A percentile compares a stretch with the other conserved stretches of the same genome.
Conservation (phyloP, 2,888 invertebrate genomes). For the Allacma fusca region DNA sequence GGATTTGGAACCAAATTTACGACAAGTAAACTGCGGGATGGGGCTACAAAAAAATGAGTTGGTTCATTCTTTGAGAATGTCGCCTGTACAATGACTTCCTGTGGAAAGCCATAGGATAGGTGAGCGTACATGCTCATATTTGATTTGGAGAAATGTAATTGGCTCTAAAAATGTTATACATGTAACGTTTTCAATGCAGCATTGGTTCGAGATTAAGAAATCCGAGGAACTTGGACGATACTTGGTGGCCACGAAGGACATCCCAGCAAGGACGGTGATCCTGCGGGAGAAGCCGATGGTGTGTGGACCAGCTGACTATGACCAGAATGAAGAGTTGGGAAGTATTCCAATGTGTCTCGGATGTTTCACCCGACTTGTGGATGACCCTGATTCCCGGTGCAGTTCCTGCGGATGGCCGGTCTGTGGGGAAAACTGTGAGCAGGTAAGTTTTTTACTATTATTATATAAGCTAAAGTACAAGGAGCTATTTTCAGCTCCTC, state of each 20-base stretch:
- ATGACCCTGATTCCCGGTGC: neutral
- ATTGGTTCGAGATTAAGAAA: constrained; percentile 47
- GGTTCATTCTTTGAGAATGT: too few species aligned
- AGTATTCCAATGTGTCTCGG: constrained; percentile 54
- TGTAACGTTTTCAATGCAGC: neutral
- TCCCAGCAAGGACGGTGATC: constrained; percentile 50
- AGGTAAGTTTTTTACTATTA: neutral
- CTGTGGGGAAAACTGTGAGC: neutral
- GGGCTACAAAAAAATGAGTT: too few species aligned
- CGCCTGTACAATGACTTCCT: too few species aligned
- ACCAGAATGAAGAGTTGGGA: constrained; percentile 42
- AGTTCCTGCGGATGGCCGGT: constrained; percentile 10
- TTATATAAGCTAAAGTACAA: too few species aligned
- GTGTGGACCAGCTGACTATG: constrained; percentile 52
- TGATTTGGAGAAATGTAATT: too few species aligned
- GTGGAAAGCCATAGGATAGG: too few species aligned
- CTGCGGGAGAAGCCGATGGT: constrained; percentile 52
- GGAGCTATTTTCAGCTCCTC: too few species aligned
- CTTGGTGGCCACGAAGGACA: constrained; percentile 48
- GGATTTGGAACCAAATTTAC: too few species aligned
- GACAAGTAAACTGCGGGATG: too few species aligned
- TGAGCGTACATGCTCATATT: too few species aligned
- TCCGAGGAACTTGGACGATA: constrained; percentile 53
- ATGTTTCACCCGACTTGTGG: constrained; percentile 46
- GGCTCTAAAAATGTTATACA: too few species aligned